phyloP scores from a whole-genome alignment of 2,888 invertebrate genomes.

The Aleiodes alternator region DNA sequence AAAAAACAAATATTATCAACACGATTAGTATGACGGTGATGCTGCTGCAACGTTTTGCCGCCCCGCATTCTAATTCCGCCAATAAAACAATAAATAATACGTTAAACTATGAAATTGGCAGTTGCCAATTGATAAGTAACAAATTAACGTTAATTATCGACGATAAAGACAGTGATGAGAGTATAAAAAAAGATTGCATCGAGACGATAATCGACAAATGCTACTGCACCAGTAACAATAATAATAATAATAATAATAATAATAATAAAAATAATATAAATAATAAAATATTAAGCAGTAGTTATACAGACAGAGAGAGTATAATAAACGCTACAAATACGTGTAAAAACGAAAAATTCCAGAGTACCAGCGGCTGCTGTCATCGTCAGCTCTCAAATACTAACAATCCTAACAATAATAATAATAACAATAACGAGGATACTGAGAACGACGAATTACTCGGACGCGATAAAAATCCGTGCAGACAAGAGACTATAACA shows the following conservation, averaged over 20 bases:
- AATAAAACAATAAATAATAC: slow-evolving; percentile 66
- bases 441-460: slow-evolving; percentile 39
- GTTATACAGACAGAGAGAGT: slow-evolving; percentile 40
- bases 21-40: slow-evolving; percentile 74
- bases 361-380: slow-evolving; percentile 16
- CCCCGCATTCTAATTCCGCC: slow-evolving; percentile 73
- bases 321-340: slow-evolving; percentile 54
- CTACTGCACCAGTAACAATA: slow-evolving; percentile 50
- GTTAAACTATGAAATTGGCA: slow-evolving; percentile 30
- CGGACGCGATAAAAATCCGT: slow-evolving; percentile 32
- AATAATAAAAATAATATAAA: slow-evolving; percentile 51
- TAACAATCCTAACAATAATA: slow-evolving; percentile 21
- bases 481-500: slow-evolving; percentile 46
- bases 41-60: slow-evolving; percentile 75
- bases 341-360: slow-evolving; percentile 37
- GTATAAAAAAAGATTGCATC: slow-evolving; percentile 33
- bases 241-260: slow-evolving; percentile 55
- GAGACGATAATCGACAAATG: slow-evolving; percentile 52
- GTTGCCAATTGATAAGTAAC: slow-evolving; percentile 47
- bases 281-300: slow-evolving; percentile 44
- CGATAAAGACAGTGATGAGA: slow-evolving; percentile 37
- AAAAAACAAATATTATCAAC: background rate
- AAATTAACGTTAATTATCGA: slow-evolving; percentile 28
- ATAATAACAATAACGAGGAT: slow-evolving; percentile 25
- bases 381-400: slow-evolving; percentile 45